phyloP scores from a whole-genome alignment of 2,888 invertebrate genomes.

The Chloroclysta siterata region DNA sequence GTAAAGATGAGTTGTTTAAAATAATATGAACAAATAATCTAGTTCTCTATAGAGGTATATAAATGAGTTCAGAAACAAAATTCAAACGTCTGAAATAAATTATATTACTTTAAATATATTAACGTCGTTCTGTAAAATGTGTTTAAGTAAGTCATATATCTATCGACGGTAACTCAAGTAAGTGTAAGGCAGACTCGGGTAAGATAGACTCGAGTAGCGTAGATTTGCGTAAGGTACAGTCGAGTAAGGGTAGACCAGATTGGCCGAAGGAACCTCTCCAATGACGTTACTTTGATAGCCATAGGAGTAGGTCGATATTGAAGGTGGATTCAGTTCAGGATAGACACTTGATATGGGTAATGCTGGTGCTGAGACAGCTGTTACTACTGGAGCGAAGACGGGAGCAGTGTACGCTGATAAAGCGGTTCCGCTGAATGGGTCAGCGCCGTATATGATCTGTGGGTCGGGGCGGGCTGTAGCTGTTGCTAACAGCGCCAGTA shows the following conservation, averaged over 20 bases:
- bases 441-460: constrained; percentile 42
- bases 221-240: constrained; percentile 1
- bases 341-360: constrained; percentile 11
- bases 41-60: too few species aligned
- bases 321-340: constrained; percentile 20
- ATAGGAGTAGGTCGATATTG: constrained; percentile 55
- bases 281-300: constrained; percentile 41
- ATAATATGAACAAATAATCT: too few species aligned
- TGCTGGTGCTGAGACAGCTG: constrained; percentile 3
- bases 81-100: not conserved
- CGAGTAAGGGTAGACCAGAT: constrained; percentile 51
- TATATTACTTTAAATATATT: not conserved
- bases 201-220: constrained; percentile 2
- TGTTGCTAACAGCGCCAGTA: constrained; percentile 51
- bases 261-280: constrained; percentile 46
- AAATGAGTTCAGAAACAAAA: too few species aligned
- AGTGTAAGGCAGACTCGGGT: not conserved
- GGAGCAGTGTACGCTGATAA: constrained; percentile 35
- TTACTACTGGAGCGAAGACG: constrained; percentile 9
- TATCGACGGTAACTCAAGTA: constrained; percentile 13
- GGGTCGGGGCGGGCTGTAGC: constrained; percentile 56
- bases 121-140: not conserved
- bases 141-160: not conserved
- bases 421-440: constrained; percentile 40
- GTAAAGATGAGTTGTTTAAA: too few species aligned